These are phyloP conservation scores for Chroicocephalus ridibundus DNA, from an alignment of 2,113 vertebrate species.

Conservation along the genomic window DNA sequence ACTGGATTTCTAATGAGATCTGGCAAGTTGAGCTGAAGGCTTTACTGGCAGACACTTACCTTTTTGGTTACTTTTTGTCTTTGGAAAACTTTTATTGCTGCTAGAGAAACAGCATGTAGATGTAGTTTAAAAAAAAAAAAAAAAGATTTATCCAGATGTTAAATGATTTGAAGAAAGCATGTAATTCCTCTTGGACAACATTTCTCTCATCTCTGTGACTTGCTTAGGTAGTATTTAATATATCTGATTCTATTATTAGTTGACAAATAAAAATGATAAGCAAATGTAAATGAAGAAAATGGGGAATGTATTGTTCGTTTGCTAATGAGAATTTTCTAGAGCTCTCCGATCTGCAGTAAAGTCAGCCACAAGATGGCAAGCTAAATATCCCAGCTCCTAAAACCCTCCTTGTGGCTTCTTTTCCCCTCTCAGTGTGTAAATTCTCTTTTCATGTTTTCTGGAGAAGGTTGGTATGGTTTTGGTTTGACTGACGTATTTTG, in stretches of 20 bases:
- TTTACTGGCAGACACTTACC: neutral
- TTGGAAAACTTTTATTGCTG: neutral
- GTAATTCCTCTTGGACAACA: neutral
- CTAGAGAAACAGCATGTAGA: neutral
- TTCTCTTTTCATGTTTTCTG: neutral
- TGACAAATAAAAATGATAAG: neutral
- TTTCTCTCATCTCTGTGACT: neutral
- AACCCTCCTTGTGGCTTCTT: neutral
- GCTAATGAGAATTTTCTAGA: neutral
- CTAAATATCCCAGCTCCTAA: neutral
- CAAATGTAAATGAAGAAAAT: neutral
- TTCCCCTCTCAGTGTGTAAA: neutral
- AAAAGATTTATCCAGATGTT: neutral
- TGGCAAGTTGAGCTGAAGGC: neutral
- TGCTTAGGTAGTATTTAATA: neutral
- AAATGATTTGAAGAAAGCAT: neutral
- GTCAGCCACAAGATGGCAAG: neutral
- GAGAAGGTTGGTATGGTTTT: neutral
- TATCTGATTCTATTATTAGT: neutral
- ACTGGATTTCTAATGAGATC: neutral
- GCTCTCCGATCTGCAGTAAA: neutral
- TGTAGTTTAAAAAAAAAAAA: neutral
- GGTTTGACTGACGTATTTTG: neutral
- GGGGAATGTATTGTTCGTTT: neutral
- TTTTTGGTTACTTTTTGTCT: neutral